A percentile compares a stretch with the other conserved stretches of the same genome.
phyloP scores from a whole-genome alignment of 2,888 invertebrate species.

The Spatulosminthurus flaviceps region DNA sequence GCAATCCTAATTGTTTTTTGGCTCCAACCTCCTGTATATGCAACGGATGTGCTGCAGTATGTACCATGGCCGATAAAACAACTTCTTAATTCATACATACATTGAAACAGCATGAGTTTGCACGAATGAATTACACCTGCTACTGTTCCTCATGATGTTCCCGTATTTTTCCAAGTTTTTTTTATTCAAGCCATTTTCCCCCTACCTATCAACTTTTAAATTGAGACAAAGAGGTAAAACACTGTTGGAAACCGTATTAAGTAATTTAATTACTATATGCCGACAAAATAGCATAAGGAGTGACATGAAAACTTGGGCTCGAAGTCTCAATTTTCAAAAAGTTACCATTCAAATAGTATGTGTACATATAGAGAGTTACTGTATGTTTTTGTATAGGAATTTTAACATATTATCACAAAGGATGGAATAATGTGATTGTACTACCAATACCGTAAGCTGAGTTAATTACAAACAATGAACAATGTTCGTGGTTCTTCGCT shows the following conservation, averaged over 20 bases:
- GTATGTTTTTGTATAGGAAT: too few species aligned
- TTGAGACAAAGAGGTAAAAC: neutral
- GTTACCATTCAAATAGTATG: too few species aligned
- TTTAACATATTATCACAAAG: too few species aligned
- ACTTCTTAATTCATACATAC: neutral
- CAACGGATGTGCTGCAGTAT: too few species aligned
- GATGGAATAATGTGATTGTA: too few species aligned
- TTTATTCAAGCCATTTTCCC: neutral
- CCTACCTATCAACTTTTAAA: too few species aligned
- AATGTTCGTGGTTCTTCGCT: too few species aligned
- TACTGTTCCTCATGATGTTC: neutral
- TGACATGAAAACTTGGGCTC: neutral
- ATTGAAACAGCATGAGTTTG: neutral
- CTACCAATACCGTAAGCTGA: too few species aligned
- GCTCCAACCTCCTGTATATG: too few species aligned
- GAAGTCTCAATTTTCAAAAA: neutral
- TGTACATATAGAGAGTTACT: too few species aligned
- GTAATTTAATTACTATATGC: constrained; percentile 13
- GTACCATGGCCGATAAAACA: neutral
- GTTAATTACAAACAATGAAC: too few species aligned
- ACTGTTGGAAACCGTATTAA: neutral
- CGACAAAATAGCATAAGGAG: too few species aligned
- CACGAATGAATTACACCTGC: constrained; percentile 5
- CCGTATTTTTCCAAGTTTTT: neutral
- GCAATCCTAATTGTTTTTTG: neutral